Percentiles rank a stretch among this genome's conserved stretches.
These are phyloP conservation scores for Garra rufa DNA, from an alignment of 2,113 vertebrate species.

Conservation along the genomic window DNA sequence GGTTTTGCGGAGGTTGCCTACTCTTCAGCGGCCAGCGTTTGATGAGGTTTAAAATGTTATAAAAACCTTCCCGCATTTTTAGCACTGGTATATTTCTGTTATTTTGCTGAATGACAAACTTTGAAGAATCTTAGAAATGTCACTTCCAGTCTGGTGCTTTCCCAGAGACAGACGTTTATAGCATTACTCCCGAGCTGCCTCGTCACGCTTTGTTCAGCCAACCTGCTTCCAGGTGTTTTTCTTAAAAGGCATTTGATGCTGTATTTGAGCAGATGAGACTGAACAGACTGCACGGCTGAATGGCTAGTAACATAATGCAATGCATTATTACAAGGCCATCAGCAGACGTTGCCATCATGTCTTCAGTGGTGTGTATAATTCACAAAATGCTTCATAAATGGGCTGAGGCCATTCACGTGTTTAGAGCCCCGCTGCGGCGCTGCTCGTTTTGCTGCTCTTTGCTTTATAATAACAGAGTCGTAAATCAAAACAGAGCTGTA, in stretches of 20 bases:
- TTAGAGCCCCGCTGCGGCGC: not conserved
- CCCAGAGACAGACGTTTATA: not conserved
- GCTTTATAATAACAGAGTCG: not conserved
- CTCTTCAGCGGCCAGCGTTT: slow-evolving; percentile 4
- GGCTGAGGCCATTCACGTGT: not conserved
- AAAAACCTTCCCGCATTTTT: not conserved
- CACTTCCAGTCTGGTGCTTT: slow-evolving; percentile 6
- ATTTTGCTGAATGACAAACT: not conserved
- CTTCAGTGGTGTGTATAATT: slow-evolving; percentile 37
- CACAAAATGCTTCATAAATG: slow-evolving; percentile 11
- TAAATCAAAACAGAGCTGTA: not conserved
- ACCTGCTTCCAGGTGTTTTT: slow-evolving; percentile 43
- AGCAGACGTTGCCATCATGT: not conserved
- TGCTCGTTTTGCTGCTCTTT: not conserved
- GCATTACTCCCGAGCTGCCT: not conserved
- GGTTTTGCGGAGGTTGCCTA: not conserved
- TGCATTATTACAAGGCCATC: slow-evolving; percentile 23
- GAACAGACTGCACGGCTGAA: slow-evolving; percentile 25
- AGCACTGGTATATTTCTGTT: not conserved
- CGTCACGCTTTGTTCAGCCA: not conserved
- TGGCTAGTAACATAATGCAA: slow-evolving; percentile 29
- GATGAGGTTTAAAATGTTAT: slow-evolving; percentile 19
- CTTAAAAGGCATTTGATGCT: slow-evolving; percentile 37
- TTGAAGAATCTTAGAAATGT: slow-evolving; percentile 16
- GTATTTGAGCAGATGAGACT: slow-evolving; percentile 34